phyloP scores from a whole-genome alignment of 92 coral and sea anemone species.

The Chrysogorgia sp. region DNA sequence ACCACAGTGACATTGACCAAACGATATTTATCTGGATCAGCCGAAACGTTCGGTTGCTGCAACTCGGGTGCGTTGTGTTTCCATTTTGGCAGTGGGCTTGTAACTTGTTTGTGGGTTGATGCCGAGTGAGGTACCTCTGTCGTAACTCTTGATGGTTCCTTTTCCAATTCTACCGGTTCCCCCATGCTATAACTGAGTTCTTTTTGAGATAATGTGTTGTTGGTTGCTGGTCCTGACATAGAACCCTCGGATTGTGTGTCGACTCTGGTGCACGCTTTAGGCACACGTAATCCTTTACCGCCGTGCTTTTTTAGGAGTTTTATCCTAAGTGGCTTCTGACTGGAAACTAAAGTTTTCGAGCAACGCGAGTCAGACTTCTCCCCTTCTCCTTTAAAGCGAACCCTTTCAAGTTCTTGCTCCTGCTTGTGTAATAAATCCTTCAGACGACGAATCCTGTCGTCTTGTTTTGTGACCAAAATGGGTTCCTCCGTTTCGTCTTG shows the following conservation, averaged over 20 bases:
- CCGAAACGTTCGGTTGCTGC: background rate
- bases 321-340: background rate
- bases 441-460: conserved; percentile 33
- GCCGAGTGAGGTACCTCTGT: background rate
- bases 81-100: background rate
- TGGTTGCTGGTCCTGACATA: background rate
- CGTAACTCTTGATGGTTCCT: background rate
- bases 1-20: conserved; percentile 33
- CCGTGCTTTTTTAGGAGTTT: conserved; percentile 17
- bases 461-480: conserved; percentile 16
- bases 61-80: background rate
- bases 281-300: conserved; percentile 51
- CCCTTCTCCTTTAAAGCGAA: conserved; percentile 31
- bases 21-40: conserved; percentile 20
- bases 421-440: conserved; percentile 34
- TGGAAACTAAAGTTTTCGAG: background rate
- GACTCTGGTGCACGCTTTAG: background rate
- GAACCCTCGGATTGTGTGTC: background rate
- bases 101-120: background rate
- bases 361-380: background rate
- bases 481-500: background rate
- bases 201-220: background rate
- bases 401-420: conserved; percentile 22
- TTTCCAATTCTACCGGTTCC: background rate
- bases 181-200: background rate